These are phyloP conservation scores for Microctonus hyperodae DNA, from an alignment of 2,888 invertebrate species.

Conservation along the genomic window DNA sequence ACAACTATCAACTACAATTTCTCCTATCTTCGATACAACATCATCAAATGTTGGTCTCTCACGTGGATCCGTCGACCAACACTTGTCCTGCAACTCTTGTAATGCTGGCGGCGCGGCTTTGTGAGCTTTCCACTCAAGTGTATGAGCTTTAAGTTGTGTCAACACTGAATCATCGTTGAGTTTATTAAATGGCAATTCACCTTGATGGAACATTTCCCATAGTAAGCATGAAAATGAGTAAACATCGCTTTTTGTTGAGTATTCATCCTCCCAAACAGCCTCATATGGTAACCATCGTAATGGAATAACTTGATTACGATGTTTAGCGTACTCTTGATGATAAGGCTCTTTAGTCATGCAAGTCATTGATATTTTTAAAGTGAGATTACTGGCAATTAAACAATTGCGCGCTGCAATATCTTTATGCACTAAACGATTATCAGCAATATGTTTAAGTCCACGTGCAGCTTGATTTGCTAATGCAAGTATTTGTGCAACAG, in stretches of 20 bases:
- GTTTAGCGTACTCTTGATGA: constrained; percentile 87
- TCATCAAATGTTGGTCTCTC: constrained; percentile 75
- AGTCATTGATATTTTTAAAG: constrained; percentile 83
- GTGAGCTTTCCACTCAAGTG: constrained; percentile 75
- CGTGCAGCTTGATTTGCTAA: constrained; percentile 79
- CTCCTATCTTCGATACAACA: constrained; percentile 66
- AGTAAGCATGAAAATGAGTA: constrained; percentile 89
- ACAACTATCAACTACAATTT: constrained; percentile 61
- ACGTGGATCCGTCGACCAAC: constrained; percentile 74
- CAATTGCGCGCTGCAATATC: constrained; percentile 94
- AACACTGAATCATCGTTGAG: constrained; percentile 79
- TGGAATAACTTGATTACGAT: constrained; percentile 84
- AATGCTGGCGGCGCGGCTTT: constrained; percentile 70
- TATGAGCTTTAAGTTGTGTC: constrained; percentile 70
- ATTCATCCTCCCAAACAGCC: constrained; percentile 88
- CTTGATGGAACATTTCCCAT: constrained; percentile 88
- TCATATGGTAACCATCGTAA: constrained; percentile 91
- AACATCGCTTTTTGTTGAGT: constrained; percentile 91
- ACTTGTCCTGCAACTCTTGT: constrained; percentile 69
- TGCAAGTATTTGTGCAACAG: constrained; percentile 72
- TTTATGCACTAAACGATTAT: constrained; percentile 82
- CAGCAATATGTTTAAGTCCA: constrained; percentile 81
- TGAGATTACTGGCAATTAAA: constrained; percentile 81
- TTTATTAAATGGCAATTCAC: constrained; percentile 78
- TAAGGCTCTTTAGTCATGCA: constrained; percentile 86